These are phyloP conservation scores for Platanista minor DNA, from an alignment of 2,113 vertebrate species.

Conservation along the genomic window DNA sequence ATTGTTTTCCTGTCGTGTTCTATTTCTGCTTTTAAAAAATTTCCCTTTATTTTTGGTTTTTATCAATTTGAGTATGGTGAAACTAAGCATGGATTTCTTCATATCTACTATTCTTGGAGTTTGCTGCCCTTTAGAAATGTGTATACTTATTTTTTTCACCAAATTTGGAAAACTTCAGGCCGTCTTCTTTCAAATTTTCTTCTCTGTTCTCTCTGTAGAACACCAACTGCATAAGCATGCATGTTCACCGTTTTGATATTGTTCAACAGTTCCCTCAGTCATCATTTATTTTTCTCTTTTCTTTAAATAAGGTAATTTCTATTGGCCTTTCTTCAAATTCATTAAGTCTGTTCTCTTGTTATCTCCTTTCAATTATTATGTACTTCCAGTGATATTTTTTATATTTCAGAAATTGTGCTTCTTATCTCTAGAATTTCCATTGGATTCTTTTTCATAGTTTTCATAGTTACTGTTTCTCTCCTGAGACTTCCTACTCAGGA, in stretches of 20 bases:
- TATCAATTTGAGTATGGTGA: neutral
- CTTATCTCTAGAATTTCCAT: neutral
- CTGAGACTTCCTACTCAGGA: neutral
- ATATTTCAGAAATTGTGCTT: neutral
- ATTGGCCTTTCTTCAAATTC: neutral
- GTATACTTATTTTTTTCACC: neutral
- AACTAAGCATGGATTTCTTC: neutral
- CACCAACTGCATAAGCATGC: neutral
- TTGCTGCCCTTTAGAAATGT: neutral
- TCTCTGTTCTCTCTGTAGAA: neutral
- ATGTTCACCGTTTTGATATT: neutral
- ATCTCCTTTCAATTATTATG: neutral
- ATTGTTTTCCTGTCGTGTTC: neutral
- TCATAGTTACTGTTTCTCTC: neutral
- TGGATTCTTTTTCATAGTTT: neutral
- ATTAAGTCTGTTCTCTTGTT: neutral
- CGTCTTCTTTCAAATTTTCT: neutral
- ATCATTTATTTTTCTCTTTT: neutral
- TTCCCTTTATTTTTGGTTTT: neutral
- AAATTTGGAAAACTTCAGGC: neutral
- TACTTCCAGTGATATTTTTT: neutral
- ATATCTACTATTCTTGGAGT: neutral
- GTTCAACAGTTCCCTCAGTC: neutral
- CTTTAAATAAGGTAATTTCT: neutral
- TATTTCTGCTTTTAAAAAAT: neutral